These are phyloP conservation scores for Iguana delicatissima DNA, from an alignment of 2,797 vertebrate genomes.

Conservation along the genomic window DNA sequence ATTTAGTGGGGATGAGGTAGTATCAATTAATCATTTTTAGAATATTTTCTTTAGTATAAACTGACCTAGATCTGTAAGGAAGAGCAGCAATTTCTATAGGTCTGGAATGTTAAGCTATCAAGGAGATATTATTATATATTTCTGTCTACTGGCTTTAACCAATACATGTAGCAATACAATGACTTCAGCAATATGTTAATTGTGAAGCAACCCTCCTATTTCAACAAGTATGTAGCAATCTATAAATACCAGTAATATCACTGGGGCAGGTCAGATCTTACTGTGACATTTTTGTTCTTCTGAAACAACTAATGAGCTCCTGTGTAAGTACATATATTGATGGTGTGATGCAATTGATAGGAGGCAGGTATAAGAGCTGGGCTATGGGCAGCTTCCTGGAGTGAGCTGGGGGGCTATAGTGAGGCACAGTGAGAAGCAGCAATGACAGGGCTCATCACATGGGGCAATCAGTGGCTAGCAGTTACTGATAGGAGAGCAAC, in stretches of 20 bases:
- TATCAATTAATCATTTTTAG: too few relatives aligned
- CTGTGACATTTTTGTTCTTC: neutral
- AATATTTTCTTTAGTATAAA: too few relatives aligned
- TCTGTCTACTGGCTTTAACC: neutral
- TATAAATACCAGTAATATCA: slow-evolving; percentile 18
- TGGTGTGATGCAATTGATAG: neutral
- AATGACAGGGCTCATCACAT: neutral
- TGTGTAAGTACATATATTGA: neutral
- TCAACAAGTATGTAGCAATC: neutral
- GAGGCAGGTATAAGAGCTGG: neutral
- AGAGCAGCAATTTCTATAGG: neutral
- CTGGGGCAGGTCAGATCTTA: neutral
- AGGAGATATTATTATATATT: neutral
- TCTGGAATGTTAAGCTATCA: neutral
- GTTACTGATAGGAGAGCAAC: neutral
- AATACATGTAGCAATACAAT: neutral
- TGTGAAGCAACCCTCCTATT: neutral
- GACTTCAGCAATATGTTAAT: neutral
- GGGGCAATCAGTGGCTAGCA: neutral
- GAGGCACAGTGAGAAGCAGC: neutral
- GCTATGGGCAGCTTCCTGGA: neutral
- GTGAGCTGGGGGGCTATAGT: neutral
- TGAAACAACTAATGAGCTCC: neutral
- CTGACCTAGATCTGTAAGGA: too few relatives aligned
- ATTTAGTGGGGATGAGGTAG: too few relatives aligned